Conservation (phyloP, 2,113 vertebrate species). For the Nyctereutes procyonoides region DNA sequence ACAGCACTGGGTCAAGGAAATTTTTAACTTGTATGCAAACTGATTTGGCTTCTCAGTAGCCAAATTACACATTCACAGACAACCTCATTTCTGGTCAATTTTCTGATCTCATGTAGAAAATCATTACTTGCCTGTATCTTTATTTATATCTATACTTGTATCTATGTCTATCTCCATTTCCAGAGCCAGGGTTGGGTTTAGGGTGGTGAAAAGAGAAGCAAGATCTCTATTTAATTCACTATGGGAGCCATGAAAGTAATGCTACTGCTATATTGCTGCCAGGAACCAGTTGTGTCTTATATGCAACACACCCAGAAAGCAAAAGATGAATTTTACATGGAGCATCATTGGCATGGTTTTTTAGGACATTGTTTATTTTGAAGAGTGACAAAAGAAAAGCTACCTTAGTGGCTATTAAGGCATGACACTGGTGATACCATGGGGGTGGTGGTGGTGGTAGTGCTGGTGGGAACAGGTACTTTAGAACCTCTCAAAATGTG, state of each 20-base stretch:
- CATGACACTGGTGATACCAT: too few species aligned
- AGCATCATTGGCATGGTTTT: background rate
- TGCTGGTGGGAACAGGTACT: background rate
- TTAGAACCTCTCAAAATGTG: background rate
- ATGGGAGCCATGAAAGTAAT: background rate
- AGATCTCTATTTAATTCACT: background rate
- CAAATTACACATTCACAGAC: background rate
- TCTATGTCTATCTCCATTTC: background rate
- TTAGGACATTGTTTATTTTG: background rate
- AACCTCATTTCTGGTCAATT: background rate
- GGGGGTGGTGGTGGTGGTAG: background rate
- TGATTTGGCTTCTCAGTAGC: background rate
- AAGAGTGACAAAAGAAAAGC: background rate
- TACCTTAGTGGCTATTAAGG: background rate
- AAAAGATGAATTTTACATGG: background rate
- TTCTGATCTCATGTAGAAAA: conserved; percentile 10
- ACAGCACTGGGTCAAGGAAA: background rate
- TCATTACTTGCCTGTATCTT: background rate
- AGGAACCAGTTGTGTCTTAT: background rate
- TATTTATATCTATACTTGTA: background rate
- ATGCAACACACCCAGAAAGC: background rate
- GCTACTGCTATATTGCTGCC: background rate
- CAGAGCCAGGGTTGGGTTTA: background rate
- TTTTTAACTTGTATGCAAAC: background rate
- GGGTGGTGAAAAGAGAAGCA: background rate